A percentile compares a stretch with the other conserved stretches of the same genome.
These are phyloP conservation scores for Atractosteus spatula DNA, from an alignment of 2,113 vertebrate species.

Conservation along the genomic window DNA sequence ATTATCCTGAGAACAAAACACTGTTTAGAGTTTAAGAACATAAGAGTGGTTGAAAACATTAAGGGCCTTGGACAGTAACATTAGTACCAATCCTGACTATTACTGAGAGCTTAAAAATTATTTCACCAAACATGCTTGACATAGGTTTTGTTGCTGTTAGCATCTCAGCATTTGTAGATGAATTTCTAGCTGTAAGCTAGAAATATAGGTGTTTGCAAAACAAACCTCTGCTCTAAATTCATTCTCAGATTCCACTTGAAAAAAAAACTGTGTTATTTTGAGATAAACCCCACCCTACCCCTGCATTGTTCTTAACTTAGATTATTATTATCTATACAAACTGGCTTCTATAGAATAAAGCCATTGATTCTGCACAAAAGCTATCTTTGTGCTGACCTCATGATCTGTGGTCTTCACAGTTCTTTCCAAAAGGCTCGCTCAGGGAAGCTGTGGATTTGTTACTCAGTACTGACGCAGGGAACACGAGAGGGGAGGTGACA, in stretches of 20 bases:
- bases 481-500: not conserved
- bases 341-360: not conserved
- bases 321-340: conserved; percentile 12
- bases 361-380: conserved; percentile 2
- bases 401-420: not conserved
- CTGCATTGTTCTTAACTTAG: not conserved
- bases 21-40: too few relatives aligned
- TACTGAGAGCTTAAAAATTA: too few relatives aligned
- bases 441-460: not conserved
- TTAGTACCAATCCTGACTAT: too few relatives aligned
- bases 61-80: too few relatives aligned
- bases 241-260: too few relatives aligned
- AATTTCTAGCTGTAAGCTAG: too few relatives aligned
- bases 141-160: too few relatives aligned
- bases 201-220: too few relatives aligned
- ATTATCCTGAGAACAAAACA: too few relatives aligned
- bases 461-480: not conserved
- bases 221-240: not conserved
- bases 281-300: not conserved
- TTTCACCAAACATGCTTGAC: too few relatives aligned
- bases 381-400: not conserved
- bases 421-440: not conserved
- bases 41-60: too few relatives aligned
- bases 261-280: not conserved
- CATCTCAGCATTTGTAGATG: too few relatives aligned